Percentiles rank a stretch among this genome's conserved stretches.
Evolutionary conservation across 2,888 invertebrate species (phyloP).

Genomic region (Aspidiotus destructor): DNA sequence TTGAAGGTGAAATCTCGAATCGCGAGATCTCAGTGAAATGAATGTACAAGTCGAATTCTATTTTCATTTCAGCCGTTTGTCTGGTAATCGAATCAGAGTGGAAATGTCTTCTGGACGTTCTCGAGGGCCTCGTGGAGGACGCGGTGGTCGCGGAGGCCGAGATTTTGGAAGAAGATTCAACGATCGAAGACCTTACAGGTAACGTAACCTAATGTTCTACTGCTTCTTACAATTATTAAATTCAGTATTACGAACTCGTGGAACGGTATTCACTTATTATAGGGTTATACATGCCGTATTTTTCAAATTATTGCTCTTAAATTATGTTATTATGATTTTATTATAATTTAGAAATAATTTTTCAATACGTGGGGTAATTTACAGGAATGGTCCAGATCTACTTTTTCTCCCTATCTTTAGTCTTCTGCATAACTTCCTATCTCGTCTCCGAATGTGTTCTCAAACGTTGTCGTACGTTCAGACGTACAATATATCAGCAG

Average conservation of each 20-base stretch:
- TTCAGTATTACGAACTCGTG: too few species aligned
- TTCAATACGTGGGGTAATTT: constrained; percentile 35
- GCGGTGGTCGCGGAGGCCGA: constrained; percentile 33
- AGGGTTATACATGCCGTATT: too few species aligned
- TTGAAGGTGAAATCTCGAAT: not conserved
- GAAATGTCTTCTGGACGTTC: constrained; percentile 87
- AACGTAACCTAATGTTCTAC: not conserved
- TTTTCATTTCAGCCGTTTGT: constrained; percentile 56
- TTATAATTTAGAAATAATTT: not conserved
- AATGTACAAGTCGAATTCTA: constrained; percentile 3
- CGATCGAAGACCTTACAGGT: constrained; percentile 29
- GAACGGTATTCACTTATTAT: too few species aligned
- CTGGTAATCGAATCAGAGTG: constrained; percentile 79
- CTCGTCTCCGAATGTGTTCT: not conserved
- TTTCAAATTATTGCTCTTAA: not conserved
- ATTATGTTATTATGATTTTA: not conserved
- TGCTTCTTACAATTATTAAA: not conserved
- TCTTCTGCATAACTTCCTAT: constrained; percentile 1
- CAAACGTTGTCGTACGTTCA: not conserved
- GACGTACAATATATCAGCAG: not conserved
- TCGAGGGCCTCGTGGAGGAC: constrained; percentile 44
- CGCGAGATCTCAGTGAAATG: not conserved
- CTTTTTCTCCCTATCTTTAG: constrained; percentile 9
- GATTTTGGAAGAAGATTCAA: constrained; percentile 34
- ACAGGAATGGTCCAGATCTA: constrained; percentile 33